Percentiles rank a stretch among this genome's conserved stretches.
Evolutionary conservation across 2,888 invertebrate species (phyloP).

Genomic region (Idaea straminata): DNA sequence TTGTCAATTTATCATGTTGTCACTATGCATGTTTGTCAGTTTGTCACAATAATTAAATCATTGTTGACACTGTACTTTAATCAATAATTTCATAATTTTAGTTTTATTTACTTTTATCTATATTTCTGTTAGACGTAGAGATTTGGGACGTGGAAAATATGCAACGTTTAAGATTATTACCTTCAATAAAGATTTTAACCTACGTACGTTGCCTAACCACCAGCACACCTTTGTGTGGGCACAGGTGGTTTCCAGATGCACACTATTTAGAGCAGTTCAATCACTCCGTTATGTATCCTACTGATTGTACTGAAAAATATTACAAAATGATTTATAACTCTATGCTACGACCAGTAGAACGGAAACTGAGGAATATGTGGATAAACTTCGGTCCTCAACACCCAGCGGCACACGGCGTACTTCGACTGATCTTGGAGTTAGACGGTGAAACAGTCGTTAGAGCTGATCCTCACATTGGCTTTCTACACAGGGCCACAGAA

Average conservation of each 20-base stretch:
- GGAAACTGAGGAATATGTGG: slow-evolving; percentile 82
- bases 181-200: slow-evolving; percentile 5
- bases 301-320: slow-evolving; percentile 61
- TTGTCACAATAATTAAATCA: not conserved
- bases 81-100: not conserved
- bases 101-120: not conserved
- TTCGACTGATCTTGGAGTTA: slow-evolving; percentile 88
- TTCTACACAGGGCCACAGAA: slow-evolving; percentile 93
- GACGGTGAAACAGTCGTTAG: slow-evolving; percentile 90
- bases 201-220: slow-evolving; percentile 38
- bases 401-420: slow-evolving; percentile 94
- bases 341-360: slow-evolving; percentile 71
- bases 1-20: too few relatives aligned
- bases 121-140: not conserved
- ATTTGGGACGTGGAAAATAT: not conserved
- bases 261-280: slow-evolving; percentile 79
- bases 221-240: slow-evolving; percentile 34
- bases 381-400: slow-evolving; percentile 95
- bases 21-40: not conserved
- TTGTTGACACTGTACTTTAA: not conserved
- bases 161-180: slow-evolving; percentile 9
- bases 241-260: slow-evolving; percentile 84
- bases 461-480: slow-evolving; percentile 92
- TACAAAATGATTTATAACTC: slow-evolving; percentile 56
- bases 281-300: slow-evolving; percentile 80